Evolutionary conservation across 2,113 vertebrate species (phyloP).

Genomic region (Dunckerocampus dactyliophorus): DNA sequence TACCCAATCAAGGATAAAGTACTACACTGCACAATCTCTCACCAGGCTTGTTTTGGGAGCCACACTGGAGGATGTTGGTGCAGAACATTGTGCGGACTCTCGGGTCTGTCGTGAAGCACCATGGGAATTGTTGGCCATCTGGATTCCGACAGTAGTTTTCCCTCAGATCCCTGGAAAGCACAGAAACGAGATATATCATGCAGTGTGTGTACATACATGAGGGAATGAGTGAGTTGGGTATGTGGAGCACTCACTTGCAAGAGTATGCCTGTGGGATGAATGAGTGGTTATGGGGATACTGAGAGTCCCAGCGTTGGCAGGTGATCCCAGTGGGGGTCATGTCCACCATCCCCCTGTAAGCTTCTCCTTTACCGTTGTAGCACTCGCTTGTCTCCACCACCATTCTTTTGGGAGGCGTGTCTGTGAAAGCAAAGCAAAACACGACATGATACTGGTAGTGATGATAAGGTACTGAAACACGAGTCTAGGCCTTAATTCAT

Average conservation of each 20-base stretch:
- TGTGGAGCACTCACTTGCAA: slow-evolving; percentile 86
- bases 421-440: slow-evolving; percentile 37
- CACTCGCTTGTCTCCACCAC: slow-evolving; percentile 75
- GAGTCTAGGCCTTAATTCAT: no score
- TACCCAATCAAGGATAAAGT: slow-evolving; percentile 10
- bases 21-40: slow-evolving; percentile 15
- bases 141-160: slow-evolving; percentile 98
- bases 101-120: slow-evolving; percentile 96
- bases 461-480: no score
- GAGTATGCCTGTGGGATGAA: slow-evolving; percentile 86
- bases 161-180: slow-evolving; percentile 81
- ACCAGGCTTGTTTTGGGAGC: slow-evolving; percentile 45
- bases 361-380: slow-evolving; percentile 80
- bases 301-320: slow-evolving; percentile 92
- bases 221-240: slow-evolving; percentile 15
- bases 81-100: slow-evolving; percentile 87
- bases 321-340: slow-evolving; percentile 80
- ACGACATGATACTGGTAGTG: background rate
- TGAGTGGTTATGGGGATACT: slow-evolving; percentile 90
- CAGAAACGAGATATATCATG: slow-evolving; percentile 3
- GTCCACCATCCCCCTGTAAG: slow-evolving; percentile 81
- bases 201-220: background rate
- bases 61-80: slow-evolving; percentile 89
- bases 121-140: slow-evolving; percentile 91
- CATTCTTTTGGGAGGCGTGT: slow-evolving; percentile 45